Conservation (phyloP, 2,888 invertebrate species). For the Ecdyonurus torrentis region DNA sequence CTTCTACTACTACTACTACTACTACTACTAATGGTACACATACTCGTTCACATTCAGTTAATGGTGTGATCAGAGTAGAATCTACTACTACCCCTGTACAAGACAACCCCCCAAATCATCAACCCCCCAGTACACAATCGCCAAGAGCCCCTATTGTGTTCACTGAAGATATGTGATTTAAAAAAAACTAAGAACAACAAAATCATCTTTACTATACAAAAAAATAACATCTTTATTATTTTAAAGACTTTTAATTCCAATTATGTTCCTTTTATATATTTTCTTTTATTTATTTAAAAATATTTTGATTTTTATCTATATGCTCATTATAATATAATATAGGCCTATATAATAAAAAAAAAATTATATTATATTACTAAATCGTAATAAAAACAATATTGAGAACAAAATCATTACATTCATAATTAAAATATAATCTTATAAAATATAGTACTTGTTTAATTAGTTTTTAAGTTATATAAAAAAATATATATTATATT, state of each 20-base stretch:
- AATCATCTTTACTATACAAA: neutral
- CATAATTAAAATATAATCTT: neutral
- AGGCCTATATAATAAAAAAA: neutral
- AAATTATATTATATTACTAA: neutral
- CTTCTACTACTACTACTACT: slow-evolving; percentile 16
- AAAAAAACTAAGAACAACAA: neutral
- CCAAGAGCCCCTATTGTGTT: slow-evolving; percentile 16
- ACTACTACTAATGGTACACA: slow-evolving; percentile 30
- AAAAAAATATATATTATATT: too few species aligned
- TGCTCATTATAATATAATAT: neutral
- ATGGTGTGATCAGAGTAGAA: slow-evolving; percentile 57
- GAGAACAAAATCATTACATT: too few species aligned
- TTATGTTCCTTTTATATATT: neutral
- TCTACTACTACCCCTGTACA: slow-evolving; percentile 36
- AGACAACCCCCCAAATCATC: slow-evolving; percentile 33
- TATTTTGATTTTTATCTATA: neutral
- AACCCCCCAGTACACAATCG: slow-evolving; percentile 21
- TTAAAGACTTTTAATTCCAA: neutral
- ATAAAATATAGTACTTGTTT: neutral
- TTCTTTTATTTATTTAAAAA: neutral
- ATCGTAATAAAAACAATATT: neutral
- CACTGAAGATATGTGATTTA: slow-evolving; percentile 14
- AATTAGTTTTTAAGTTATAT: neutral
- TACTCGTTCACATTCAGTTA: slow-evolving; percentile 51
- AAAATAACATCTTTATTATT: neutral